A percentile compares a stretch with the other conserved stretches of the same genome.
Conservation (phyloP, 37 sponge, comb jelly and placozoan genomes). For the Beroe forskalii region DNA sequence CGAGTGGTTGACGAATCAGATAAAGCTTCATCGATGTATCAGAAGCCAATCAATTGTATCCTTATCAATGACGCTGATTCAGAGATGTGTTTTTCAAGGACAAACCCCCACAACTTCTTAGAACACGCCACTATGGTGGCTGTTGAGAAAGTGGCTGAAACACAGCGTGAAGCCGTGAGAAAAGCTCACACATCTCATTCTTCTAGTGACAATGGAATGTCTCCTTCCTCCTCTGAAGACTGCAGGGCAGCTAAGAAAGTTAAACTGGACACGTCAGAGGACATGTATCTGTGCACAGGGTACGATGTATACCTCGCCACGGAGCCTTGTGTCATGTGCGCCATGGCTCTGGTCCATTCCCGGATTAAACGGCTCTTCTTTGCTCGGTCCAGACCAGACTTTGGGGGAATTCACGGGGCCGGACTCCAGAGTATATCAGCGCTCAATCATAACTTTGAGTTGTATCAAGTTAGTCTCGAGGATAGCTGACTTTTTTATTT, state of each 20-base stretch:
- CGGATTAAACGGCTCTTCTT: slow-evolving; percentile 87
- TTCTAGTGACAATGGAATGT: no score
- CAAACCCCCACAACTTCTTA: not conserved
- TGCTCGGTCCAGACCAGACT: slow-evolving; percentile 36
- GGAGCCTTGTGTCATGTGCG: slow-evolving; percentile 98
- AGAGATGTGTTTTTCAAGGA: not conserved
- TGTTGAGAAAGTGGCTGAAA: slow-evolving; percentile 76
- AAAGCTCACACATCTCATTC: not conserved
- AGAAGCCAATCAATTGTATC: not conserved
- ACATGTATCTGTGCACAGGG: slow-evolving; percentile 88
- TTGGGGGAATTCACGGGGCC: slow-evolving; percentile 79
- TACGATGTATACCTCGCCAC: slow-evolving; percentile 79
- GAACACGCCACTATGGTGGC: slow-evolving; percentile 89
- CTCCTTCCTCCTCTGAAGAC: not conserved
- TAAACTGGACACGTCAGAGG: not conserved
- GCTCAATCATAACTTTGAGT: slow-evolving; percentile 96
- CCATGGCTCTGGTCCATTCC: slow-evolving; percentile 97
- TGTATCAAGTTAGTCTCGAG: slow-evolving; percentile 67
- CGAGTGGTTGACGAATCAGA: not conserved
- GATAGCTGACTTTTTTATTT: no score
- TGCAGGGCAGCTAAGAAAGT: slow-evolving; percentile 66
- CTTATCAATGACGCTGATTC: not conserved
- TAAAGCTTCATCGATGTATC: not conserved
- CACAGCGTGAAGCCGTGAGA: slow-evolving; percentile 46
- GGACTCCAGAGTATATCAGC: slow-evolving; percentile 78